A percentile compares a stretch with the other conserved stretches of the same genome.
Conservation (phyloP, 2,113 vertebrate species). For the Clarias batrachus region DNA sequence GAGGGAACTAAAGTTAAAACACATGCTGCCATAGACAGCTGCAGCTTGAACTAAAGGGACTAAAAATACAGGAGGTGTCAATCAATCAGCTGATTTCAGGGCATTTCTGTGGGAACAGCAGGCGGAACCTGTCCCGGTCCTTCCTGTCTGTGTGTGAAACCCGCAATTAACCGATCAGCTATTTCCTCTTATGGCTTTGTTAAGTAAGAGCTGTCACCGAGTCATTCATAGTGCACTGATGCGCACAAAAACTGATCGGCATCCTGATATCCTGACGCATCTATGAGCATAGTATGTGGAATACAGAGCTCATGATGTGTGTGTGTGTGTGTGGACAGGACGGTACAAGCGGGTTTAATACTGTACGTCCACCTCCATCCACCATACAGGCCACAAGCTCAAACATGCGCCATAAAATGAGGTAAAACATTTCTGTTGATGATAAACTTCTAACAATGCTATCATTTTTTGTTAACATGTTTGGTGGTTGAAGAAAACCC, state of each 20-base stretch:
- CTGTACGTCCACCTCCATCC: not conserved
- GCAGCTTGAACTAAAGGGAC: constrained; percentile 61
- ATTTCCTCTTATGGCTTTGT: constrained; percentile 40
- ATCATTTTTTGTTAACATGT: too few species aligned
- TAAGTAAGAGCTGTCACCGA: constrained; percentile 39
- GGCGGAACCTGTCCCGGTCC: constrained; percentile 43
- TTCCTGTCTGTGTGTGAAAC: constrained; percentile 49
- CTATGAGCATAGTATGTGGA: not conserved
- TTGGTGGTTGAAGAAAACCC: not conserved
- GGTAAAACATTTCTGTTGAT: not conserved
- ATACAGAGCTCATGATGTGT: not conserved
- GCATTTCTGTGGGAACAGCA: constrained; percentile 35
- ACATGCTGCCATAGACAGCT: constrained; percentile 51
- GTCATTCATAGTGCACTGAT: constrained; percentile 15
- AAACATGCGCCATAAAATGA: not conserved
- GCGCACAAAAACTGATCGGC: constrained; percentile 9
- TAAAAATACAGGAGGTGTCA: constrained; percentile 66
- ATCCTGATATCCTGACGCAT: not conserved
- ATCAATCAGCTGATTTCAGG: constrained; percentile 55
- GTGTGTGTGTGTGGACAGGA: not conserved
- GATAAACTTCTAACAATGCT: not conserved
- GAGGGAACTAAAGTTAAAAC: constrained; percentile 35
- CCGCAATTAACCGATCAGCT: constrained; percentile 55
- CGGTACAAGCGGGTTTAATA: not conserved
- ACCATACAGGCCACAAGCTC: not conserved